Conservation (phyloP, 1,140 invertebrate genomes). For the Helicoverpa zea region DNA sequence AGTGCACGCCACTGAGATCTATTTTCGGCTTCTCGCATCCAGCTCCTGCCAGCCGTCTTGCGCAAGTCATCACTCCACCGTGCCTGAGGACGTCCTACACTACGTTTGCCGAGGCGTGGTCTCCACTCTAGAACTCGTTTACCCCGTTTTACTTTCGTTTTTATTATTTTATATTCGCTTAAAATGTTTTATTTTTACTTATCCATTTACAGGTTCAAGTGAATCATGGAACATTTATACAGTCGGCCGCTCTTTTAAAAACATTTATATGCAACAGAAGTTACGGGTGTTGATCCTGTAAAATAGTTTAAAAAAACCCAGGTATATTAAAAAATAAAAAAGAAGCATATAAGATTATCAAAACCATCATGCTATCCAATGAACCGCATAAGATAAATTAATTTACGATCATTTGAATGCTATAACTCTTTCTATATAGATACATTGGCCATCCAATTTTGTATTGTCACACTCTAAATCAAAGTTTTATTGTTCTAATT, state of each 20-base stretch:
- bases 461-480: conserved; percentile 47
- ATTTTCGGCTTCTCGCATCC: too few relatives aligned
- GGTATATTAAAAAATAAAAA: background rate
- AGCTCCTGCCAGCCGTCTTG: too few relatives aligned
- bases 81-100: too few relatives aligned
- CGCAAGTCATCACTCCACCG: too few relatives aligned
- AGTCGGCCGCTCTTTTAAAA: background rate
- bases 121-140: too few relatives aligned
- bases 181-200: conserved; percentile 32
- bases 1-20: too few relatives aligned
- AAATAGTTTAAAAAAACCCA: background rate
- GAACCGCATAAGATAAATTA: background rate
- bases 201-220: conserved; percentile 13
- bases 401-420: conserved; percentile 39
- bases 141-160: too few relatives aligned
- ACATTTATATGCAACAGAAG: conserved; percentile 23
- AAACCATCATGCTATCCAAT: background rate
- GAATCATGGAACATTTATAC: conserved; percentile 21
- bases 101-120: too few relatives aligned
- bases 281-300: background rate
- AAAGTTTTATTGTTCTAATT: conserved; percentile 48
- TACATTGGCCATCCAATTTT: conserved; percentile 31
- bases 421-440: conserved; percentile 20
- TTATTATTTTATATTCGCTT: background rate
- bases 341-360: background rate